Percentiles rank a stretch among this genome's conserved stretches.
These are phyloP conservation scores for Platycnemis pennipes DNA, from an alignment of 2,888 invertebrate species.

Conservation along the genomic window DNA sequence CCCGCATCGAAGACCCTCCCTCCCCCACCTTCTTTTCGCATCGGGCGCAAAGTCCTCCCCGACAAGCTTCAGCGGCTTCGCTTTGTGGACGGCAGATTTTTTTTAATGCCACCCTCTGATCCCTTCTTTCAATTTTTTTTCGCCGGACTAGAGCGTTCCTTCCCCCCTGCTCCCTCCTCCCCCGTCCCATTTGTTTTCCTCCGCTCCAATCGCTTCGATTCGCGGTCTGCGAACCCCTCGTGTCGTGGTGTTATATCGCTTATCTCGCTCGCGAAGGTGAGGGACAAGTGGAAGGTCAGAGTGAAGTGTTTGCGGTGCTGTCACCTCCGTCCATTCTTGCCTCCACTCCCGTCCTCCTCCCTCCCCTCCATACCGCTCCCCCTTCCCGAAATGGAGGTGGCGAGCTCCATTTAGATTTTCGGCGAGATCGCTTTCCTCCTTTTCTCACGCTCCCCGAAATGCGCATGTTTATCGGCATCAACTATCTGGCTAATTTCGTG, in stretches of 20 bases:
- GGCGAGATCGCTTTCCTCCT: neutral
- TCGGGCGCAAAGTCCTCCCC: neutral
- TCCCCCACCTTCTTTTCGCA: neutral
- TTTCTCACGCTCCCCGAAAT: neutral
- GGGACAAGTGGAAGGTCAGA: neutral
- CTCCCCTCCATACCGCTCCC: neutral
- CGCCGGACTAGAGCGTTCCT: neutral
- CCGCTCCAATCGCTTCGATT: neutral
- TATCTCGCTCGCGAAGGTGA: neutral
- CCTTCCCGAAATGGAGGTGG: neutral
- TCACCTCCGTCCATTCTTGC: neutral
- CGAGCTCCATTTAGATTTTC: neutral
- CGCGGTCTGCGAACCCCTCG: neutral
- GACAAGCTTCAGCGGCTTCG: neutral
- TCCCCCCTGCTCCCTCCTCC: neutral
- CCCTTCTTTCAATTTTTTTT: neutral
- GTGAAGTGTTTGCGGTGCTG: neutral
- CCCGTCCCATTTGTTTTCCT: neutral
- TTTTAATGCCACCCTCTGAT: neutral
- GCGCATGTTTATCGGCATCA: neutral
- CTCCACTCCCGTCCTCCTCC: neutral
- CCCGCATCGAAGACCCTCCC: neutral
- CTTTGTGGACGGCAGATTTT: neutral
- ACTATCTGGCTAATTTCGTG: neutral
- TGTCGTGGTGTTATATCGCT: neutral